These are phyloP conservation scores for Addax nasomaculatus DNA, from an alignment of 2,113 vertebrate species.

Conservation along the genomic window DNA sequence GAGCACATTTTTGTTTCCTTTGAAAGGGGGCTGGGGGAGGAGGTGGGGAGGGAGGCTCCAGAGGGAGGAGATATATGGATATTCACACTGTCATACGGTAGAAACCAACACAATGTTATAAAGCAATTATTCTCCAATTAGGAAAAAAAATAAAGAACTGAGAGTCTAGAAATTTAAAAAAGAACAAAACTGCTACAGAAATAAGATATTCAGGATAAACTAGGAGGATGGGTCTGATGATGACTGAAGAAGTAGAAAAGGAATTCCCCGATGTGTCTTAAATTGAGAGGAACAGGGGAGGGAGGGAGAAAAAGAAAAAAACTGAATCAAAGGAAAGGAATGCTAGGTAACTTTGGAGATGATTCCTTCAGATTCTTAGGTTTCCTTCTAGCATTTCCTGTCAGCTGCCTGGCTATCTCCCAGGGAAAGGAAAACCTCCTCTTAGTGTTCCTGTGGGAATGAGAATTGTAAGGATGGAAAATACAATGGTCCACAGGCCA, in stretches of 20 bases:
- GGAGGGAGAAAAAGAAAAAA: not conserved
- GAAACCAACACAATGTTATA: not conserved
- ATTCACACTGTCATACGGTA: not conserved
- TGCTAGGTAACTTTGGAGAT: slow-evolving; percentile 21
- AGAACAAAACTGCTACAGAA: not conserved
- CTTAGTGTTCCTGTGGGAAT: slow-evolving; percentile 46
- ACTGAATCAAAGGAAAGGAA: not conserved
- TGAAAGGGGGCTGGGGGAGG: not conserved
- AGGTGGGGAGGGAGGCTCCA: not conserved
- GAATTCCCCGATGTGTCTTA: not conserved
- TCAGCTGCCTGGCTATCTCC: slow-evolving; percentile 54
- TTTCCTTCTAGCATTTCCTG: slow-evolving; percentile 63
- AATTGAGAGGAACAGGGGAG: not conserved
- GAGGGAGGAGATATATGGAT: not conserved
- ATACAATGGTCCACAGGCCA: slow-evolving; percentile 24
- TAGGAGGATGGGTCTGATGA: not conserved
- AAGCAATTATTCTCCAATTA: not conserved
- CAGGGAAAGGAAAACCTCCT: slow-evolving; percentile 47
- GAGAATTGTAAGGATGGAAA: slow-evolving; percentile 54
- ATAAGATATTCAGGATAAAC: not conserved
- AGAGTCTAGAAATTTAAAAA: not conserved
- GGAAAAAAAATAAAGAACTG: not conserved
- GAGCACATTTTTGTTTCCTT: not conserved
- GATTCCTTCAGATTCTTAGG: slow-evolving; percentile 45
- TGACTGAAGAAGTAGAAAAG: not conserved